Conservation (phyloP, 2,888 invertebrate genomes). For the Lymantria monacha region DNA sequence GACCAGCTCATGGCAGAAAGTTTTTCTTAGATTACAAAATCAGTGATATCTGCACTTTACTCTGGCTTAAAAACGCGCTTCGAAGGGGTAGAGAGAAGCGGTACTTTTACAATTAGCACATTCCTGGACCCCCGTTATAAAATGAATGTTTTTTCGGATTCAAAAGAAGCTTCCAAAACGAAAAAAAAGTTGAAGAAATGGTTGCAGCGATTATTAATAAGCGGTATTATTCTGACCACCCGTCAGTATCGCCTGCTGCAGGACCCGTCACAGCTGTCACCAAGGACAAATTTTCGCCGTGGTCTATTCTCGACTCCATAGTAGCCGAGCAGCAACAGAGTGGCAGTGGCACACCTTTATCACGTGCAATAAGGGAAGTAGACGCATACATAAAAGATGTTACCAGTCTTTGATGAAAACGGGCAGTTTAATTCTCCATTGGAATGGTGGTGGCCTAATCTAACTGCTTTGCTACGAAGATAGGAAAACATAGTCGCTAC, state of each 20-base stretch:
- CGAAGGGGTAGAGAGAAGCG: not conserved
- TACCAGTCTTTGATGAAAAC: conserved; percentile 7
- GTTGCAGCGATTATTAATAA: not conserved
- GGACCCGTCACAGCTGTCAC: not conserved
- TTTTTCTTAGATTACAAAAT: not conserved
- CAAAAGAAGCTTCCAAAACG: not conserved
- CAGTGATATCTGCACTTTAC: not conserved
- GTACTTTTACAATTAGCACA: not conserved
- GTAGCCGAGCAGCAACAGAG: conserved; percentile 5
- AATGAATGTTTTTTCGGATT: not conserved
- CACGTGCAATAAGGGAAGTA: conserved; percentile 21
- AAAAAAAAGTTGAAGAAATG: conserved; percentile 3
- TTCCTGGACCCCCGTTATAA: conserved; percentile 1
- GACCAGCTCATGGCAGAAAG: conserved; percentile 10
- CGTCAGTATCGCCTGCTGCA: not conserved
- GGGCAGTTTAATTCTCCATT: conserved; percentile 20
- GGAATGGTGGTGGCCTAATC: conserved; percentile 25
- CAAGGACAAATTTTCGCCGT: conserved; percentile 12
- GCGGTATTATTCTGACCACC: too few relatives aligned
- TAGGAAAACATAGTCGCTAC: conserved; percentile 24
- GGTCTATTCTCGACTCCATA: conserved; percentile 17
- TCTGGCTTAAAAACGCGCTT: not conserved
- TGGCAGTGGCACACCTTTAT: conserved; percentile 16
- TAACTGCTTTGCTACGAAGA: conserved; percentile 6
- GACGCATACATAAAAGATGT: conserved; percentile 22